phyloP scores from a whole-genome alignment of 1,140 invertebrate species.

The Dendrolimus kikuchii region DNA sequence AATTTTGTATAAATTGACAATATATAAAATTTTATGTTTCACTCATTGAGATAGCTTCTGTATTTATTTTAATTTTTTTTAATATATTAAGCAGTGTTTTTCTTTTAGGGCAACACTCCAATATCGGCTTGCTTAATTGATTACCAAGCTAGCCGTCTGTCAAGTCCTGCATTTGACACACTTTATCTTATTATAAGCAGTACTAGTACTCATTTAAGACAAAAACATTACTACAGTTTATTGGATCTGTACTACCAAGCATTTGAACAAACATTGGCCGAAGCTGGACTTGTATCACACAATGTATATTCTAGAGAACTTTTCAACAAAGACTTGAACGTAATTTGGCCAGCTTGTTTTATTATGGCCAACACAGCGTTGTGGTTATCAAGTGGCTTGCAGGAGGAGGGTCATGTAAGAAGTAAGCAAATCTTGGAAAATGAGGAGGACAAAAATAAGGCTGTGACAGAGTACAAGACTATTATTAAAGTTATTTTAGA shows the following conservation, averaged over 20 bases:
- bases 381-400: constrained; percentile 50
- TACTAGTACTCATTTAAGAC: constrained; percentile 28
- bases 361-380: constrained; percentile 54
- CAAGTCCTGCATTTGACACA: constrained; percentile 46
- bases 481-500: constrained; percentile 45
- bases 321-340: constrained; percentile 41
- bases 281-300: constrained; percentile 19
- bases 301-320: constrained; percentile 29
- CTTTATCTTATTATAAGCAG: constrained; percentile 50
- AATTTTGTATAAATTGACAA: too few relatives aligned
- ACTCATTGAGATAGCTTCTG: too few relatives aligned
- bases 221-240: constrained; percentile 28
- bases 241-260: constrained; percentile 44
- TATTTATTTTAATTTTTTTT: too few relatives aligned
- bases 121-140: constrained; percentile 49
- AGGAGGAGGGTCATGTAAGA: constrained; percentile 55
- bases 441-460: constrained; percentile 29
- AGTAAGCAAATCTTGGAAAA: constrained; percentile 39
- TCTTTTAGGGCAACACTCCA: constrained; percentile 38
- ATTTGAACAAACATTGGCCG: constrained; percentile 25
- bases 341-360: constrained; percentile 43
- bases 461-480: constrained; percentile 31
- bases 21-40: too few relatives aligned
- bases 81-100: constrained; percentile 1
- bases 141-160: constrained; percentile 48